Percentiles rank a stretch among this genome's conserved stretches.
phyloP scores from a whole-genome alignment of 2,888 invertebrate genomes.

The Drosophila setosimentum region DNA sequence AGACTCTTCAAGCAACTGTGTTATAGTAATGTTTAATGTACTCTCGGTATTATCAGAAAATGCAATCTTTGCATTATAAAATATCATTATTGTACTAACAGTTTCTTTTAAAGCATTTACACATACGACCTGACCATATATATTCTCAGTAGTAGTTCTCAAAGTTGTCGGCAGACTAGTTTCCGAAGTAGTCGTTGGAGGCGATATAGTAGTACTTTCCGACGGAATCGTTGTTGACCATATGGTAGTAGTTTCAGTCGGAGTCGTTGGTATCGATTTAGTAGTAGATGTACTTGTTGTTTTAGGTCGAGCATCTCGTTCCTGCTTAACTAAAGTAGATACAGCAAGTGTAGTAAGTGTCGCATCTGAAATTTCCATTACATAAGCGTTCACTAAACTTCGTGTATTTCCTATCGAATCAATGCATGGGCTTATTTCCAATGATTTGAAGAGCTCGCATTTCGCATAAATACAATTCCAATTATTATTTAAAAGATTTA shows the following conservation, averaged over 20 bases:
- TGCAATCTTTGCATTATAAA: constrained; percentile 21
- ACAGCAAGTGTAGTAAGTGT: not conserved
- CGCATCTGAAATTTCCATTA: not conserved
- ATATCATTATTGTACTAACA: not conserved
- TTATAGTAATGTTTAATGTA: constrained; percentile 26
- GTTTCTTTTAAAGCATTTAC: constrained; percentile 1
- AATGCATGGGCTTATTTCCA: not conserved
- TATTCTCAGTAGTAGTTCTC: not conserved
- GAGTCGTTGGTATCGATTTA: not conserved
- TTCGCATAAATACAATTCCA: constrained; percentile 61
- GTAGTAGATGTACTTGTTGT: not conserved
- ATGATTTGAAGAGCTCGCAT: constrained; percentile 25
- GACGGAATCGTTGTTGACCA: accelerated
- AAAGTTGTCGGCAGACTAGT: too few species aligned
- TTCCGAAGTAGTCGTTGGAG: not conserved
- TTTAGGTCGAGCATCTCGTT: not conserved
- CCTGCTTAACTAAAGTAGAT: not conserved
- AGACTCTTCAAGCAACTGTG: not conserved
- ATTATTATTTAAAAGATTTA: constrained; percentile 50
- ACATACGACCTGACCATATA: constrained; percentile 10
- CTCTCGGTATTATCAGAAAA: constrained; percentile 26
- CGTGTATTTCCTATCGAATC: not conserved
- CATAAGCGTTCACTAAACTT: not conserved
- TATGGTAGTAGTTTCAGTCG: not conserved
- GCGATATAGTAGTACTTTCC: not conserved